Conservation (phyloP, 2,113 vertebrate genomes). For the Hystrix cristata region DNA sequence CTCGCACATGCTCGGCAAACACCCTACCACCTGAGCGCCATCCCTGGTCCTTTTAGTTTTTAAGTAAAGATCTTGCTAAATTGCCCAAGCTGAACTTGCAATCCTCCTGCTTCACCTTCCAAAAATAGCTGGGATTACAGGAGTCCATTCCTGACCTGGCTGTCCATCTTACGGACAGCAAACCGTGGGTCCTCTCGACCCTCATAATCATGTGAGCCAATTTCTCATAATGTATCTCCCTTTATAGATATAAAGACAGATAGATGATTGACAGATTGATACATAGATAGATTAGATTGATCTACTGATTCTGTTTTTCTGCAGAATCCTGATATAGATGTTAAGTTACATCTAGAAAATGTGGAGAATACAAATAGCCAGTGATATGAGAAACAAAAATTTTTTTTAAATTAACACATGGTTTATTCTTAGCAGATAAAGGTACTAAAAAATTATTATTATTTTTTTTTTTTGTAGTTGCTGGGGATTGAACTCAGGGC, state of each 20-base stretch:
- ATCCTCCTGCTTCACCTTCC: background rate
- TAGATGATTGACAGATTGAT: background rate
- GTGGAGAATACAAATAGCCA: background rate
- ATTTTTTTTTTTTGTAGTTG: no score
- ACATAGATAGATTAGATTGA: background rate
- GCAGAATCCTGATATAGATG: background rate
- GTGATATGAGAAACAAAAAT: background rate
- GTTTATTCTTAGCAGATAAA: background rate
- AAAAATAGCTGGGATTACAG: background rate
- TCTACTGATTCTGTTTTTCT: background rate
- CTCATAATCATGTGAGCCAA: background rate
- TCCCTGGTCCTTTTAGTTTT: background rate
- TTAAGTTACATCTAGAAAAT: slow-evolving; percentile 6
- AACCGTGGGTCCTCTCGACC: background rate
- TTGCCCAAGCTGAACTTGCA: background rate
- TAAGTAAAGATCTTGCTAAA: background rate
- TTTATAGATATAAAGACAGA: background rate
- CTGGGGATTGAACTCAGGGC: no score
- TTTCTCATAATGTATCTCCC: background rate
- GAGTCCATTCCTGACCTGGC: background rate
- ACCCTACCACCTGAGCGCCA: background rate
- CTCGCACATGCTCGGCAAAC: no score
- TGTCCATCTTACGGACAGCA: background rate
- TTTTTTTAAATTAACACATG: background rate
- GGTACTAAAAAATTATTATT: background rate